Conservation (phyloP, 2,113 vertebrate species). For the Eretmochelys imbricata region DNA sequence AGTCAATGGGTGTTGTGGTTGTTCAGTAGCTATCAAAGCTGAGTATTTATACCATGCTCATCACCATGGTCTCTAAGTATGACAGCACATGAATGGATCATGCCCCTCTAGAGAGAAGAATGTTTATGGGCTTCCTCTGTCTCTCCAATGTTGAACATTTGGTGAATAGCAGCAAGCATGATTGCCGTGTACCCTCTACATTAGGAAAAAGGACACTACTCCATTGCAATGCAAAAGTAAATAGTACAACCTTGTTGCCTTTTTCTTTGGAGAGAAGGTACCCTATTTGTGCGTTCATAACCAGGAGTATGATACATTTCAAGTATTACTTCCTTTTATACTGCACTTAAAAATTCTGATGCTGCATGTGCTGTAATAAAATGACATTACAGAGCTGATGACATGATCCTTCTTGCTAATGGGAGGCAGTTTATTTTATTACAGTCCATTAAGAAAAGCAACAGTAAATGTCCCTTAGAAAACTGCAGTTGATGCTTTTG, state of each 20-base stretch:
- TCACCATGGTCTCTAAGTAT: neutral
- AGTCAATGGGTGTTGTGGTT: neutral
- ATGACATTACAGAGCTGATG: conserved; percentile 50
- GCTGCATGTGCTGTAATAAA: conserved; percentile 45
- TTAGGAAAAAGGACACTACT: neutral
- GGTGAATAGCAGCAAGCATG: neutral
- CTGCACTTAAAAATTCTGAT: conserved; percentile 39
- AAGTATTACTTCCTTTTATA: neutral
- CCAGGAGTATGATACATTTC: neutral
- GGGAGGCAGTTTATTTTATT: conserved; percentile 60
- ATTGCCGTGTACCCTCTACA: neutral
- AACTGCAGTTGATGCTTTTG: conserved; percentile 9
- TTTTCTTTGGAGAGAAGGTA: neutral
- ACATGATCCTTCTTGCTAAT: conserved; percentile 38
- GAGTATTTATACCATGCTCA: neutral
- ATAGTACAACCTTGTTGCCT: neutral
- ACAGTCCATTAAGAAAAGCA: conserved; percentile 53
- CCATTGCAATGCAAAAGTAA: neutral
- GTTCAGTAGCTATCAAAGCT: neutral
- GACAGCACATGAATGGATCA: neutral
- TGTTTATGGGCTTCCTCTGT: neutral
- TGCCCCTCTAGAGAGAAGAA: neutral
- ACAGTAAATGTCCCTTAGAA: conserved; percentile 9
- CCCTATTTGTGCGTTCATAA: neutral
- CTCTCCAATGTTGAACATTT: neutral